Evolutionary conservation across 2,888 invertebrate species (phyloP).

Genomic region (Leptothorax acervorum): DNA sequence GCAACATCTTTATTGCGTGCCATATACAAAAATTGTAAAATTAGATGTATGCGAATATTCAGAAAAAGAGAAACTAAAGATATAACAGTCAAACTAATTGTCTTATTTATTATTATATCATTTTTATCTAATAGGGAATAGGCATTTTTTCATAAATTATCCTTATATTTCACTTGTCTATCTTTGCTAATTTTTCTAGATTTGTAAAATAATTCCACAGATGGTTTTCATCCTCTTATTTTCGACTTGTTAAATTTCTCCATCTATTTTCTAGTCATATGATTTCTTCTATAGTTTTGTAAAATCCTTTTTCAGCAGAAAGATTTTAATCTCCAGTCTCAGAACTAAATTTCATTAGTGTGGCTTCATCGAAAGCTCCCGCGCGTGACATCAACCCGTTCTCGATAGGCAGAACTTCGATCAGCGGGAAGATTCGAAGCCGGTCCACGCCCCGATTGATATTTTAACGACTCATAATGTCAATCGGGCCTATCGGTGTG

Average conservation of each 20-base stretch:
- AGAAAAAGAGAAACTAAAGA: background rate
- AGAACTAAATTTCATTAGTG: background rate
- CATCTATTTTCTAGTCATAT: background rate
- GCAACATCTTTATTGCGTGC: conserved; percentile 65
- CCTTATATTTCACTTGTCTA: conserved; percentile 53
- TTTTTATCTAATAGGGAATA: background rate
- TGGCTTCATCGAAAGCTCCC: conserved; percentile 2
- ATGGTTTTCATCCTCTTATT: background rate
- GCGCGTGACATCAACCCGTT: background rate
- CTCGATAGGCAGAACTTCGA: background rate
- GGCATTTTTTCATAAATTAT: too few species aligned
- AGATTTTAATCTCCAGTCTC: background rate
- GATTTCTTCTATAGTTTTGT: background rate
- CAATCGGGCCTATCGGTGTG: background rate
- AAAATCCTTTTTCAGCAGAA: background rate
- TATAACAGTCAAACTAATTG: conserved; percentile 16
- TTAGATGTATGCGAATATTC: background rate
- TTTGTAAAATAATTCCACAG: background rate
- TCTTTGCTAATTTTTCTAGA: background rate
- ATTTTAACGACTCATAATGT: conserved; percentile 22
- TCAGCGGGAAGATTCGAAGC: conserved; percentile 64
- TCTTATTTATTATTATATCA: conserved; percentile 39
- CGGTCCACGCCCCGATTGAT: background rate
- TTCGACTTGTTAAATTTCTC: background rate
- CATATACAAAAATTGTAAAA: conserved; percentile 57